Conservation (phyloP, 2,113 vertebrate genomes). For the Mobula hypostoma region DNA sequence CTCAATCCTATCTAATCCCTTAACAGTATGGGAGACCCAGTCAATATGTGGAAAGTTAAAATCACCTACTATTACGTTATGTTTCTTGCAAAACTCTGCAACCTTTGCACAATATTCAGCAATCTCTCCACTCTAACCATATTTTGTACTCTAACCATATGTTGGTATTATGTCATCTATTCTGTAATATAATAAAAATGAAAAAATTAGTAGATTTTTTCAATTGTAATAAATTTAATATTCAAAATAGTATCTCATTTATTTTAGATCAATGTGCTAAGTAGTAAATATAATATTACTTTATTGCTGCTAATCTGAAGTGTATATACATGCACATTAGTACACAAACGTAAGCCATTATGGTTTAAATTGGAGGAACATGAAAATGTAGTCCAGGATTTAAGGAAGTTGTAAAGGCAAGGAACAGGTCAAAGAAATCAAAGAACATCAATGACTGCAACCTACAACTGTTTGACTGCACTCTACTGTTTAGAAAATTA, state of each 20-base stretch:
- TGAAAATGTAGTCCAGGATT: neutral
- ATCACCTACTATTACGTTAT: no score
- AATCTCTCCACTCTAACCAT: neutral
- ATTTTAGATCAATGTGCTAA: neutral
- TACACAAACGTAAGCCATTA: neutral
- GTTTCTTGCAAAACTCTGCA: no score
- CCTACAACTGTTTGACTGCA: neutral
- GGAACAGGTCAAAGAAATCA: neutral
- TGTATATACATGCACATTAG: neutral
- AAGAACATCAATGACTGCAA: neutral
- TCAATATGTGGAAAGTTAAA: no score
- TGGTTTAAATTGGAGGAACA: neutral
- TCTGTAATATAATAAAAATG: neutral
- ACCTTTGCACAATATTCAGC: no score
- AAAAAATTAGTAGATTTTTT: neutral
- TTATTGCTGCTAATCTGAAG: neutral
- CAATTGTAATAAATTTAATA: neutral
- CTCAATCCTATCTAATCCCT: no score
- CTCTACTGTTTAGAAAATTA: neutral
- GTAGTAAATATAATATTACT: neutral
- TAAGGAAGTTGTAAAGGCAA: neutral
- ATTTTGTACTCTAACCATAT: neutral
- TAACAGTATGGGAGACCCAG: no score
- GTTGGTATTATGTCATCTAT: neutral
- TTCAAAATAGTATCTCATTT: neutral